Evolutionary conservation across 2,113 vertebrate species (phyloP).

Genomic region (Lichenostomus cassidix): DNA sequence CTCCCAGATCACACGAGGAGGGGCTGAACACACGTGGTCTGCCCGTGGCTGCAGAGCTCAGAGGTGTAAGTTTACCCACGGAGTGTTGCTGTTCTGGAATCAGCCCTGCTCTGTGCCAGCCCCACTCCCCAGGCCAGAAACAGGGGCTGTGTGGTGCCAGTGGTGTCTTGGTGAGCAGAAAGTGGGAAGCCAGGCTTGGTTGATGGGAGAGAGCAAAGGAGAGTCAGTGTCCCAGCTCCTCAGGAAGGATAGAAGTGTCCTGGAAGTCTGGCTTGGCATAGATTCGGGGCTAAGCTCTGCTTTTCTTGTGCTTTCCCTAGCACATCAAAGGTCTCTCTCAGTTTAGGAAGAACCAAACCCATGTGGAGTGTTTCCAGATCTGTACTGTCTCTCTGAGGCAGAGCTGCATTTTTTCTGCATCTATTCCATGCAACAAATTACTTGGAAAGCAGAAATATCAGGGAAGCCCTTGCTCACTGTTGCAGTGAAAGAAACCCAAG

Average conservation of each 20-base stretch:
- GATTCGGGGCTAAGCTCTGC: not conserved
- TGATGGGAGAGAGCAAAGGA: not conserved
- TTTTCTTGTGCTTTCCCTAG: not conserved
- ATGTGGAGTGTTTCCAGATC: not conserved
- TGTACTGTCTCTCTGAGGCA: not conserved
- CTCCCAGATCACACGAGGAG: not conserved
- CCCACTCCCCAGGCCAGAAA: rapidly evolving
- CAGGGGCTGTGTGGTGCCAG: not conserved
- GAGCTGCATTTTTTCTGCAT: not conserved
- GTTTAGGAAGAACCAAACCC: not conserved
- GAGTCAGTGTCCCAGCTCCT: not conserved
- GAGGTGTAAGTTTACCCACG: rapidly evolving
- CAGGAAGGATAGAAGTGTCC: not conserved
- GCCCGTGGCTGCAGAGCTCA: not conserved
- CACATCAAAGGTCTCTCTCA: not conserved
- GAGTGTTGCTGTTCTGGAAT: not conserved
- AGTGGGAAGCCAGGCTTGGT: rapidly evolving
- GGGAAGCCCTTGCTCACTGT: not conserved
- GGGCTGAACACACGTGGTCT: not conserved
- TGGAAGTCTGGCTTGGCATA: not conserved
- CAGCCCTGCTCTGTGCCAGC: not conserved
- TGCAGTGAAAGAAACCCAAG: not conserved
- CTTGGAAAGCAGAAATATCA: not conserved
- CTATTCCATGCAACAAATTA: not conserved
- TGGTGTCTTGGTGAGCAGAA: not conserved